Percentiles rank a stretch among this genome's conserved stretches.
These are phyloP conservation scores for Phoxinus phoxinus DNA, from an alignment of 2,113 vertebrate species.

Conservation along the genomic window DNA sequence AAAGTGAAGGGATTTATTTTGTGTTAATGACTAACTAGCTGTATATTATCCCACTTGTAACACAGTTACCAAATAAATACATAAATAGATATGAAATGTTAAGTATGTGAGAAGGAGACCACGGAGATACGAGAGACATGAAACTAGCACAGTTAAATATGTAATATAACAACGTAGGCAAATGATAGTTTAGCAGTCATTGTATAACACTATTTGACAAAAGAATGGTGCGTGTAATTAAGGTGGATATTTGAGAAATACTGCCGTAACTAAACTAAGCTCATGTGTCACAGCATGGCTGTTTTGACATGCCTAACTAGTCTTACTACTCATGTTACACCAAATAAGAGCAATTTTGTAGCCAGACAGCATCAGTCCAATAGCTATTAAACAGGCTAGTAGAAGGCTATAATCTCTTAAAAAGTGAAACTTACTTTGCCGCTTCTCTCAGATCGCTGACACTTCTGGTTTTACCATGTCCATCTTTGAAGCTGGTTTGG, in stretches of 20 bases:
- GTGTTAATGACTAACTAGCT: neutral
- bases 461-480: constrained; percentile 79
- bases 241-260: neutral
- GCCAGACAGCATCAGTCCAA: neutral
- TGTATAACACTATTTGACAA: neutral
- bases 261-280: too few species aligned
- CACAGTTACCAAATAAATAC: neutral
- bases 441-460: constrained; percentile 85
- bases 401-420: neutral
- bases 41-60: neutral
- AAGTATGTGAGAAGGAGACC: neutral
- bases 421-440: constrained; percentile 82
- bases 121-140: neutral
- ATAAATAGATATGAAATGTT: neutral
- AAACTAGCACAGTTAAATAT: neutral
- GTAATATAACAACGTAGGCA: neutral
- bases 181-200: neutral
- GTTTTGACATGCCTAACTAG: neutral
- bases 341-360: neutral
- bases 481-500: constrained; percentile 85
- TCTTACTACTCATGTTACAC: neutral
- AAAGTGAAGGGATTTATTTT: neutral
- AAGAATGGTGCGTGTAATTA: neutral
- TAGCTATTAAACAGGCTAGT: neutral
- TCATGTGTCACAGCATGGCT: neutral